Percentiles rank a stretch among this genome's conserved stretches.
phyloP scores from a whole-genome alignment of 92 coral and sea anemone genomes.

The Phenganax subtilis region DNA sequence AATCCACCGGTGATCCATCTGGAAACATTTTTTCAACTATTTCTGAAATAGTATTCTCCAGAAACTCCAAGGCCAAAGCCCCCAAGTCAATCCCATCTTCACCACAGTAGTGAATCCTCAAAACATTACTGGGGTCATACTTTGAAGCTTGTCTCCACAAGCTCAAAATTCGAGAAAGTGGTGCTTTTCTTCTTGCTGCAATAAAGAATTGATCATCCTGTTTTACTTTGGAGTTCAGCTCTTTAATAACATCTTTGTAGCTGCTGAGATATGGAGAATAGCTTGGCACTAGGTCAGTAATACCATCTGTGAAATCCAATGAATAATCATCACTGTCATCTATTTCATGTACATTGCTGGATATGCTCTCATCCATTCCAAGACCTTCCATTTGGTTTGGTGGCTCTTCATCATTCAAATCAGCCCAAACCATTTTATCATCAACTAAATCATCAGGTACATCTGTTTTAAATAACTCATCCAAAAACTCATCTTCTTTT shows the following conservation, averaged over 20 bases:
- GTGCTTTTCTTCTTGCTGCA: constrained; percentile 5
- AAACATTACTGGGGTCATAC: constrained; percentile 10
- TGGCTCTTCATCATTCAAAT: too few species aligned
- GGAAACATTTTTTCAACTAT: constrained; percentile 33
- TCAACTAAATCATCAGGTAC: not conserved
- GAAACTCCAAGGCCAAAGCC: constrained; percentile 34
- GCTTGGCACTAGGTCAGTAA: not conserved
- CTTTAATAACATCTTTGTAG: not conserved
- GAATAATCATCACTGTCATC: too few species aligned
- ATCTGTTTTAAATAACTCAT: not conserved
- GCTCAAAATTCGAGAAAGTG: not conserved
- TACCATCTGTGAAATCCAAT: not conserved
- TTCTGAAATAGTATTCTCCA: constrained; percentile 23
- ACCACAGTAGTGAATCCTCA: constrained; percentile 37
- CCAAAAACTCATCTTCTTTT: too few species aligned
- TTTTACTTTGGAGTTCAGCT: not conserved
- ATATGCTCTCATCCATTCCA: too few species aligned
- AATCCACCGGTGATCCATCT: constrained; percentile 35
- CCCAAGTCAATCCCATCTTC: constrained; percentile 43
- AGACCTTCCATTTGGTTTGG: too few species aligned
- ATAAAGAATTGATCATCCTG: constrained; percentile 8
- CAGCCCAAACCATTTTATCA: too few species aligned
- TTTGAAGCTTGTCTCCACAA: constrained; percentile 13
- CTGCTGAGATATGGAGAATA: not conserved
- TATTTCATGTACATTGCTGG: too few species aligned